phyloP scores from a whole-genome alignment of 1,140 invertebrate genomes.

The Cotesia glomerata region DNA sequence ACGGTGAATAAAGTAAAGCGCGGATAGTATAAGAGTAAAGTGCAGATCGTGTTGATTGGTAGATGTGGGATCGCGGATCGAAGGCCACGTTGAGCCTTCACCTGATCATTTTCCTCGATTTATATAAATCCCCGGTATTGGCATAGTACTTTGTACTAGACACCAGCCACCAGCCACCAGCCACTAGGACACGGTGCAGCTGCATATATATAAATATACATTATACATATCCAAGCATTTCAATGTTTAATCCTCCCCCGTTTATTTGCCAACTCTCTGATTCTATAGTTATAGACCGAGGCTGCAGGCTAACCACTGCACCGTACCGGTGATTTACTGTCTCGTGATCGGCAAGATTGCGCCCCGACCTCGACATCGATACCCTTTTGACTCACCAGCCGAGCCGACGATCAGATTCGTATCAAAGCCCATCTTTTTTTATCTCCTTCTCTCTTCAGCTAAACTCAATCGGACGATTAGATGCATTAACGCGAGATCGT shows the following conservation, averaged over 20 bases:
- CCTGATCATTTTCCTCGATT: slow-evolving; percentile 19
- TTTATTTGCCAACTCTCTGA: slow-evolving; percentile 19
- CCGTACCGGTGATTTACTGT: slow-evolving; percentile 22
- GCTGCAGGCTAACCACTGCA: background rate
- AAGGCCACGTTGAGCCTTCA: slow-evolving; percentile 23
- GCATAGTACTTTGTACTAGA: too few species aligned
- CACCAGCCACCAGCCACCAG: too few species aligned
- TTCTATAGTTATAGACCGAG: too few species aligned
- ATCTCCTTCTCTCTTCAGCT: background rate
- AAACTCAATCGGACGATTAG: background rate
- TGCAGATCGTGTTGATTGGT: too few species aligned
- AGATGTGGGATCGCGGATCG: background rate
- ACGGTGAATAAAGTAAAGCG: too few species aligned
- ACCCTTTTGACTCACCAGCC: slow-evolving; percentile 30
- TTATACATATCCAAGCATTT: background rate
- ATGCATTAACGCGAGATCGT: background rate
- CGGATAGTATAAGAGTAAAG: too few species aligned
- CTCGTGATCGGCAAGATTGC: slow-evolving; percentile 5
- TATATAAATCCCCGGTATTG: slow-evolving; percentile 14
- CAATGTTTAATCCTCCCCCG: slow-evolving; percentile 4
- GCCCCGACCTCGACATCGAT: slow-evolving; percentile 31
- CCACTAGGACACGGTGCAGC: too few species aligned
- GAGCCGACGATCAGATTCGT: slow-evolving; percentile 31
- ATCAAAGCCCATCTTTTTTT: slow-evolving; percentile 30
- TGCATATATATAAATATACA: too few species aligned